phyloP scores from a whole-genome alignment of 1,140 invertebrate species.

The Trichonephila clavipes region DNA sequence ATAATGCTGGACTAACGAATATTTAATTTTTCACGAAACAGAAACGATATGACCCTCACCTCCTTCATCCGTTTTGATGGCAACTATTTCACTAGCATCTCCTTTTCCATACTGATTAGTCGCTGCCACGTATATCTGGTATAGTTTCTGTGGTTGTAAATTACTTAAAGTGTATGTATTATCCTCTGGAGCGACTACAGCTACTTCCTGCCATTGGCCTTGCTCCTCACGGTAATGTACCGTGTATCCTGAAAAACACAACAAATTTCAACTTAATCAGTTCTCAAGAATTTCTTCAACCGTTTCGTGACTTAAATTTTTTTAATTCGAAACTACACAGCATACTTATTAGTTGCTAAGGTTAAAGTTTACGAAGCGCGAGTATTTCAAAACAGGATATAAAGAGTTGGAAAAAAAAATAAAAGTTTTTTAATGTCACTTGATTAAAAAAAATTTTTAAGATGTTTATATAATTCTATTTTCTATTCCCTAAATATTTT shows the following conservation, averaged over 20 bases:
- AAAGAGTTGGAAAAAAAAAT: too few relatives aligned
- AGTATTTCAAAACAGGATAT: too few relatives aligned
- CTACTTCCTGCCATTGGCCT: slow-evolving; percentile 77
- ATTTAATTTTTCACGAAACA: background rate
- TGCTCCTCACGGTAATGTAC: slow-evolving; percentile 77
- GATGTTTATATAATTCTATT: too few relatives aligned
- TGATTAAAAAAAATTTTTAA: too few relatives aligned
- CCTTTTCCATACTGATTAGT: slow-evolving; percentile 77
- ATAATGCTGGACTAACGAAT: background rate
- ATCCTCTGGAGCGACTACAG: slow-evolving; percentile 72
- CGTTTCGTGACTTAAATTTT: background rate
- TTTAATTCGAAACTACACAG: background rate
- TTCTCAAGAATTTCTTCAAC: background rate
- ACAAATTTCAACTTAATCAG: background rate
- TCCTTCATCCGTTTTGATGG: slow-evolving; percentile 76
- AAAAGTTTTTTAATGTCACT: too few relatives aligned
- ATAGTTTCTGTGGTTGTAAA: slow-evolving; percentile 69
- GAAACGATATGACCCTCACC: slow-evolving; percentile 30
- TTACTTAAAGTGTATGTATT: slow-evolving; percentile 68
- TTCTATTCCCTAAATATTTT: too few relatives aligned
- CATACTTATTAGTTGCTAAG: too few relatives aligned
- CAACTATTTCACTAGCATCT: slow-evolving; percentile 76
- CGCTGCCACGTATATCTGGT: slow-evolving; percentile 77
- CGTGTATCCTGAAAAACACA: slow-evolving; percentile 74
- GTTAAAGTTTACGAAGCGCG: too few relatives aligned